Evolutionary conservation across 2,797 vertebrate species (phyloP), one percentile per base, ranked within the genome.

Genomic region (Paramormyrops hopkinsi): DNA sequence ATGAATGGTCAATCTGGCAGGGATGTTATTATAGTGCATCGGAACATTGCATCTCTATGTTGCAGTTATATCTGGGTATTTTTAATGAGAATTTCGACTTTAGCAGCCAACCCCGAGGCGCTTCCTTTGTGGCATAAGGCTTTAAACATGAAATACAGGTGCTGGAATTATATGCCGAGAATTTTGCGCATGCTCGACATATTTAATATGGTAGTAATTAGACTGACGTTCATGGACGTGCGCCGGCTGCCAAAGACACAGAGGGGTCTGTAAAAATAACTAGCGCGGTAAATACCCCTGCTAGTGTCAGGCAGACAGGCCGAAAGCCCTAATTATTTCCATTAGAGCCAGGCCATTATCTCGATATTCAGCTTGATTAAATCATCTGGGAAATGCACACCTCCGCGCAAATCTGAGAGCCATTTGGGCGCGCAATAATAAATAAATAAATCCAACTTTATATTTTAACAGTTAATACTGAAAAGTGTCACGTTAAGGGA

Each of bases 171-270:
- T 87, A 48, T 33, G 53, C 86, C n/a, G 41, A 69, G 89, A 54
- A 56, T 87, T 79, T 44, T 65, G 33, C 56, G 86, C 89, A 56
- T 90, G 41, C 65, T 88, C 76, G 37, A 59, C 86, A 90, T 90
- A 59, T 88, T 83, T 87, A 89, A 89, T 86, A 88, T 90, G 89
- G 89, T 50, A 84, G 88, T 86, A 89, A 89, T 89, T 86, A 90
- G 53, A 48, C 62, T 19, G 44, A 89, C 69, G 69, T 88, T 90
- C 65, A 48, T 59, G 25, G 86, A 87, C 65, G 76, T 59, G 50
- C 25, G 48, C 76, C 22, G 37, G 88, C 17, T 86, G 82, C 88
- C 88, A 69, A 46, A 89, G 29, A 85, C 22, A 22, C 29, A 29
- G 73, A 53, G 54, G 82, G 56, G 56, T 86, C 88, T 51, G 54